These are phyloP conservation scores for Drosophila neocordata DNA, from an alignment of 1,140 invertebrate species.

Conservation along the genomic window DNA sequence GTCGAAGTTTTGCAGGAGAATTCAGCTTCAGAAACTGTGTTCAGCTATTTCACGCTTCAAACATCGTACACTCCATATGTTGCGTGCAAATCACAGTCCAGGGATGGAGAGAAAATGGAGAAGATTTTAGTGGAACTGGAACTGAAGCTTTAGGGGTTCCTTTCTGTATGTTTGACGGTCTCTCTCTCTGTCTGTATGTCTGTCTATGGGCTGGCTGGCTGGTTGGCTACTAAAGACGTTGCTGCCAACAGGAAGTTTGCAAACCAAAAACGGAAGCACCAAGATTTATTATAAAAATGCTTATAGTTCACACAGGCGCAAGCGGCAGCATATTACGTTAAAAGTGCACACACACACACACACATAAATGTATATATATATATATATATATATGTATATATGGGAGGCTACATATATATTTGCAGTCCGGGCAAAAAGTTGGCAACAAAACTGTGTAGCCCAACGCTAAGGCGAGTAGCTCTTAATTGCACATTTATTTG, in stretches of 20 bases:
- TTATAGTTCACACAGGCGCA: conserved; percentile 72
- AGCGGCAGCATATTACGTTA: conserved; percentile 79
- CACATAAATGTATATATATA: conserved; percentile 14
- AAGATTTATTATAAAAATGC: conserved; percentile 82
- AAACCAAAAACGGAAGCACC: conserved; percentile 77
- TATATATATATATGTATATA: conserved; percentile 42
- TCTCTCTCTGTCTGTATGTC: conserved; percentile 14
- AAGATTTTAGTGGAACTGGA: background rate
- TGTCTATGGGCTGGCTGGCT: background rate
- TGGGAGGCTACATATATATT: no score
- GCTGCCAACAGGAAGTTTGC: conserved; percentile 79
- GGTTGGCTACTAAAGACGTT: conserved; percentile 67
- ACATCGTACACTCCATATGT: conserved; percentile 62
- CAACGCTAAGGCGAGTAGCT: conserved; percentile 75
- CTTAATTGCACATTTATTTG: conserved; percentile 81
- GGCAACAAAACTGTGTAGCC: conserved; percentile 75
- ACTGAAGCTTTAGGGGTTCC: background rate
- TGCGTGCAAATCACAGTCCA: conserved; percentile 76
- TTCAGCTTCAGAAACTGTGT: conserved; percentile 18
- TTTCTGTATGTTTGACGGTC: conserved; percentile 9
- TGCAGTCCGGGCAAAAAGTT: conserved; percentile 56
- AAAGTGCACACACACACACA: conserved; percentile 58
- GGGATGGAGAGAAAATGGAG: conserved; percentile 2
- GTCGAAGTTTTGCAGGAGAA: background rate
- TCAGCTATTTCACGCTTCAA: conserved; percentile 21